Evolutionary conservation across 2,113 vertebrate species (phyloP).

Genomic region (Grammomys surdaster): DNA sequence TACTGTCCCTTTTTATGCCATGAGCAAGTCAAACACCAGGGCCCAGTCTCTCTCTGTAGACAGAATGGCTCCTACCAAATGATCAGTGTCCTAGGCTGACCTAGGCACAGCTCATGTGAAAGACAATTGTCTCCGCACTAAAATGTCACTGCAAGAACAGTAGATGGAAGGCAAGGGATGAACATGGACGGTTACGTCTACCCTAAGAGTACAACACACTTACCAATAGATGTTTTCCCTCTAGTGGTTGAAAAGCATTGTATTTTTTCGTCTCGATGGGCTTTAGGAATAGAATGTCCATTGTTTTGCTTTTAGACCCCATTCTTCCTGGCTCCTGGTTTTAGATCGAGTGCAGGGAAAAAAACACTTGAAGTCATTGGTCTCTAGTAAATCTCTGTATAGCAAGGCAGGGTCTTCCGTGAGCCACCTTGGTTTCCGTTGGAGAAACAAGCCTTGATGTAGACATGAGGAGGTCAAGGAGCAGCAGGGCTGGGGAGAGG

Average conservation of each 20-base stretch:
- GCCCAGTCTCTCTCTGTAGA: background rate
- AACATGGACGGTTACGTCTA: background rate
- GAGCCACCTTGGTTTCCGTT: background rate
- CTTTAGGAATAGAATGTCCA: background rate
- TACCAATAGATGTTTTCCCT: constrained; percentile 49
- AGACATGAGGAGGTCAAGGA: background rate
- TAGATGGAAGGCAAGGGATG: background rate
- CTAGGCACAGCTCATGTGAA: background rate
- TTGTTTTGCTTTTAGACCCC: constrained; percentile 1
- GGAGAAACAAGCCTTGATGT: background rate
- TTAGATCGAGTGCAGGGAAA: background rate
- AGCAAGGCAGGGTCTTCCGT: background rate
- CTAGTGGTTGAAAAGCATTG: constrained; percentile 6
- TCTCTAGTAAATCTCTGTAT: constrained; percentile 16
- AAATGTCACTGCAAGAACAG: background rate
- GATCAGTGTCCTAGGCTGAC: background rate
- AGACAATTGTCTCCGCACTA: background rate
- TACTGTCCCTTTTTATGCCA: background rate
- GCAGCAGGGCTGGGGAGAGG: background rate
- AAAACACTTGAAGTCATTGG: background rate
- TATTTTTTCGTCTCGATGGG: background rate
- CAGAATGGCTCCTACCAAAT: background rate
- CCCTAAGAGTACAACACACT: constrained; percentile 5
- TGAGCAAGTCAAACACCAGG: background rate
- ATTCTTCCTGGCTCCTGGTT: background rate